Conservation (phyloP, 2,797 vertebrate species). For the Anabas testudineus region DNA sequence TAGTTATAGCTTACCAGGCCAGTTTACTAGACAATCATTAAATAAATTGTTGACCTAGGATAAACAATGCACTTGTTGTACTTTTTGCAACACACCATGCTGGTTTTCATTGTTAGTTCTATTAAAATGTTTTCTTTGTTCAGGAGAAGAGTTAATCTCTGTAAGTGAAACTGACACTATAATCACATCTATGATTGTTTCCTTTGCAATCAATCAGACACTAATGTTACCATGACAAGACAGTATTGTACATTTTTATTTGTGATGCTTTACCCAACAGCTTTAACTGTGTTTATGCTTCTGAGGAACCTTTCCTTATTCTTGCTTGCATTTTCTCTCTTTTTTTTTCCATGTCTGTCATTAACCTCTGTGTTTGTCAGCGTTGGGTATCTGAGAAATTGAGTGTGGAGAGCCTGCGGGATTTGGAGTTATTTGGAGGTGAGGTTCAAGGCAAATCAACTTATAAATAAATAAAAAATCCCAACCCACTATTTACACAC, state of each 20-base stretch:
- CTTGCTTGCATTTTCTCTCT: slow-evolving; percentile 56
- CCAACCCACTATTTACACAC: slow-evolving; percentile 34
- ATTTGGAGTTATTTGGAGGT: slow-evolving; percentile 98
- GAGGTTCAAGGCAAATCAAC: slow-evolving; percentile 69
- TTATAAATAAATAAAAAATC: slow-evolving; percentile 18
- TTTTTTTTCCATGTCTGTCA: slow-evolving; percentile 52
- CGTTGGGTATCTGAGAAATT: slow-evolving; percentile 99
- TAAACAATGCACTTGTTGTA: neutral
- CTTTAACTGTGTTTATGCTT: slow-evolving; percentile 41
- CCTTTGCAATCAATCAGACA: no score
- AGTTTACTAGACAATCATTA: neutral
- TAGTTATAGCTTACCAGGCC: neutral
- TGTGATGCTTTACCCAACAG: slow-evolving; percentile 30
- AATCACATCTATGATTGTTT: neutral
- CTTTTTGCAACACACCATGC: neutral
- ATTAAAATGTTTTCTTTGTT: neutral
- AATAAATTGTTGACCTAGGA: neutral
- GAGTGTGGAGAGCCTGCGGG: slow-evolving; percentile 98
- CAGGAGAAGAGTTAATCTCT: neutral
- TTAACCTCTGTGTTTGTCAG: slow-evolving; percentile 81
- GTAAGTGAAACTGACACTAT: accelerated
- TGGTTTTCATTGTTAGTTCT: neutral
- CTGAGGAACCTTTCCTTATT: slow-evolving; percentile 46
- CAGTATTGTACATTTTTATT: no score
- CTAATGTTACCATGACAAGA: no score